phyloP scores from a whole-genome alignment of 2,113 vertebrate species.

The Ariopsis seemanni region DNA sequence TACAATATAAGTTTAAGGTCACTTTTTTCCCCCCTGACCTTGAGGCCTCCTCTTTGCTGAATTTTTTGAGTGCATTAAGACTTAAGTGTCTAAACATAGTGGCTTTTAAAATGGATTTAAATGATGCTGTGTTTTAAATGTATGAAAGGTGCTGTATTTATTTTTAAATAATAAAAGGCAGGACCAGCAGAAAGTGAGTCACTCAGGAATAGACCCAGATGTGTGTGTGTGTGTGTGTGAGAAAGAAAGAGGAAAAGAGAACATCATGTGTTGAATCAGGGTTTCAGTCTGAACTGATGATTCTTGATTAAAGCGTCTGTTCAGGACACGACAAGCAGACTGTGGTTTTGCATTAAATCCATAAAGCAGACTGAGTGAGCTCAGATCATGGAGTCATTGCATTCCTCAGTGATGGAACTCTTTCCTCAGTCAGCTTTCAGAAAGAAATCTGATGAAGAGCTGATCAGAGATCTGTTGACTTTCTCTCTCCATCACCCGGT shows the following conservation, averaged over 20 bases:
- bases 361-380: neutral
- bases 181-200: neutral
- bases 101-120: no score
- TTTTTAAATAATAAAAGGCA: no score
- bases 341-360: neutral
- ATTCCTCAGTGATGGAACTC: neutral
- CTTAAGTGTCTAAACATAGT: no score
- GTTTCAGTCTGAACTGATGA: slow-evolving; percentile 12
- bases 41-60: no score
- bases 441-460: neutral
- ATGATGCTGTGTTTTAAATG: neutral
- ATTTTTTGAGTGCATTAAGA: no score
- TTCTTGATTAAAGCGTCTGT: neutral
- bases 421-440: neutral
- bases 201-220: neutral
- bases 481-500: neutral
- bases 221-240: no score
- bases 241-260: neutral
- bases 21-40: no score
- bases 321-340: slow-evolving; percentile 6
- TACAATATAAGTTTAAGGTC: no score
- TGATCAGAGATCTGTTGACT: neutral
- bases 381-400: neutral
- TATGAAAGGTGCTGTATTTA: no score
- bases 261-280: neutral